phyloP scores from a whole-genome alignment of 2,113 vertebrate species.

The Sciurus niger region DNA sequence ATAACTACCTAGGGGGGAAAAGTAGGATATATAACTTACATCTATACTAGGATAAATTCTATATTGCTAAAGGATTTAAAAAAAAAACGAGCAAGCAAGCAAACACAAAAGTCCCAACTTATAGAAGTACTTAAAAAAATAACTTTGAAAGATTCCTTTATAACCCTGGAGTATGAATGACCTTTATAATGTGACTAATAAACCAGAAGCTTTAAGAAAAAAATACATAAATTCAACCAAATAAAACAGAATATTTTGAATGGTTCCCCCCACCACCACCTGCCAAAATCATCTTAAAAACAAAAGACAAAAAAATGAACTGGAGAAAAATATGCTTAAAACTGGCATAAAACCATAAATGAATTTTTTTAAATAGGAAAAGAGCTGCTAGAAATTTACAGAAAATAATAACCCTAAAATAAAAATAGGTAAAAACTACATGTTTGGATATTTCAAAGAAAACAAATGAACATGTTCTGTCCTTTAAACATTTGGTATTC shows the following conservation, averaged over 20 bases:
- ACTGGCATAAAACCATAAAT: background rate
- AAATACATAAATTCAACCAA: background rate
- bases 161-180: background rate
- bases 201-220: background rate
- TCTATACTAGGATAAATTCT: slow-evolving; percentile 18
- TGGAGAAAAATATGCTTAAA: background rate
- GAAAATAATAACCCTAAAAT: background rate
- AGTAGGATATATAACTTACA: background rate
- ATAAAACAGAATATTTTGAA: slow-evolving; percentile 7
- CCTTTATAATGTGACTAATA: background rate
- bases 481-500: slow-evolving; percentile 8
- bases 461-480: background rate
- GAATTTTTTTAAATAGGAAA: background rate
- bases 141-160: slow-evolving; percentile 24
- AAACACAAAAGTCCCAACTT: background rate
- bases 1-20: background rate
- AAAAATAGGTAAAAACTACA: slow-evolving; percentile 33
- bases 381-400: slow-evolving; percentile 8
- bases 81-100: background rate
- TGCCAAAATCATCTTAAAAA: background rate
- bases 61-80: slow-evolving; percentile 30
- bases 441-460: background rate
- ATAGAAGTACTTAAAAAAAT: background rate
- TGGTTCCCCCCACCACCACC: too few species aligned
- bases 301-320: slow-evolving; percentile 13